Conservation (phyloP, 1,140 invertebrate genomes). For the Solen grandis region DNA sequence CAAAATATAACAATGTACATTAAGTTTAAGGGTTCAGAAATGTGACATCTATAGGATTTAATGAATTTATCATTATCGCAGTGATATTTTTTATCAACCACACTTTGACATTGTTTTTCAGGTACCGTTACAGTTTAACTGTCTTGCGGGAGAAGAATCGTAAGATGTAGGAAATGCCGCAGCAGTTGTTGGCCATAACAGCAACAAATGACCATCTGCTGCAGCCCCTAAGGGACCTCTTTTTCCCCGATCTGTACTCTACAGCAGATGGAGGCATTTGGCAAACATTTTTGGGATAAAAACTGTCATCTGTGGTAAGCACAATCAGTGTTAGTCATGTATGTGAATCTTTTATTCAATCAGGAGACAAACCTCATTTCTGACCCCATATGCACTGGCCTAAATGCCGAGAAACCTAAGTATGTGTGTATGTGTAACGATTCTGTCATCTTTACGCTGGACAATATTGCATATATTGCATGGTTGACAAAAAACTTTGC, state of each 20-base stretch:
- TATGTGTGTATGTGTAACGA: too few species aligned
- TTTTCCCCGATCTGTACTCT: not conserved
- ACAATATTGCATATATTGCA: conserved; percentile 25
- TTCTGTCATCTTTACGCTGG: too few species aligned
- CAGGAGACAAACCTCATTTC: not conserved
- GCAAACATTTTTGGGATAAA: not conserved
- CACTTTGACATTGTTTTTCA: not conserved
- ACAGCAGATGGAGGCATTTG: not conserved
- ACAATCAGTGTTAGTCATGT: not conserved
- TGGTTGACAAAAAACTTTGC: conserved; percentile 14
- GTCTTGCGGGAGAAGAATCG: not conserved
- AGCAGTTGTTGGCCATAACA: not conserved
- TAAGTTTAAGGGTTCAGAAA: too few species aligned
- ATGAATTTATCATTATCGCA: not conserved
- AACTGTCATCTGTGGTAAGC: not conserved
- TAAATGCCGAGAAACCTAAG: not conserved
- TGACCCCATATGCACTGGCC: not conserved
- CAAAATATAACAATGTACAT: too few species aligned
- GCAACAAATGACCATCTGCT: not conserved
- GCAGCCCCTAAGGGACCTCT: not conserved
- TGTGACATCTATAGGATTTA: not conserved
- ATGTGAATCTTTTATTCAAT: not conserved
- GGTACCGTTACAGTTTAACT: not conserved
- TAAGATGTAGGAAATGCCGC: not conserved
- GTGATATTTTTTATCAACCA: not conserved